These are phyloP conservation scores for Diadema setosum DNA, from an alignment of 35 echinoderm and acorn worm genomes.

Conservation along the genomic window DNA sequence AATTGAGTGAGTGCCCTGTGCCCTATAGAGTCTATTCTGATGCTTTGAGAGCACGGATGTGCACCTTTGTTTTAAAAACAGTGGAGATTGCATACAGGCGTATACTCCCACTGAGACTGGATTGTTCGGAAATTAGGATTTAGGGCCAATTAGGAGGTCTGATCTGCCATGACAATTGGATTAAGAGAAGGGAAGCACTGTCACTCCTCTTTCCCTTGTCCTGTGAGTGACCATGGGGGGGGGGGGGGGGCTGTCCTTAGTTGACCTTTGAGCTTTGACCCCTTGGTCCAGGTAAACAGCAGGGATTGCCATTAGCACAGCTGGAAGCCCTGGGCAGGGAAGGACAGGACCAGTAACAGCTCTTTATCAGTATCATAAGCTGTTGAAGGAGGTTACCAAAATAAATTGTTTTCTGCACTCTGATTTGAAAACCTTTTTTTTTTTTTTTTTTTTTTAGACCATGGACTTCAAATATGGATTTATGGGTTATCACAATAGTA, in stretches of 20 bases:
- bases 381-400: neutral
- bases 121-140: neutral
- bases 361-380: no score
- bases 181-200: neutral
- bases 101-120: no score
- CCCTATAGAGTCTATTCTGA: no score
- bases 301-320: constrained; percentile 17
- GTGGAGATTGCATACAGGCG: no score
- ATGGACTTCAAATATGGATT: no score
- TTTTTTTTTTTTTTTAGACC: no score
- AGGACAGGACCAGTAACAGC: no score
- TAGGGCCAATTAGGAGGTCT: neutral
- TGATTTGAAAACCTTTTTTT: no score
- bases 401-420: neutral
- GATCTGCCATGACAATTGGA: neutral
- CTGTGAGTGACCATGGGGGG: neutral
- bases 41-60: no score
- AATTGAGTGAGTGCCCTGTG: no score
- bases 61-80: no score
- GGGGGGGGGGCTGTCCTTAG: neutral
- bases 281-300: neutral
- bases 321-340: neutral
- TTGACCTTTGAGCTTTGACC: neutral
- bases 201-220: neutral
- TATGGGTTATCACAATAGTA: no score